A percentile compares a stretch with the other conserved stretches of the same genome.
phyloP scores from a whole-genome alignment of 2,113 vertebrate species.

The Phylloscopus whistleri region DNA sequence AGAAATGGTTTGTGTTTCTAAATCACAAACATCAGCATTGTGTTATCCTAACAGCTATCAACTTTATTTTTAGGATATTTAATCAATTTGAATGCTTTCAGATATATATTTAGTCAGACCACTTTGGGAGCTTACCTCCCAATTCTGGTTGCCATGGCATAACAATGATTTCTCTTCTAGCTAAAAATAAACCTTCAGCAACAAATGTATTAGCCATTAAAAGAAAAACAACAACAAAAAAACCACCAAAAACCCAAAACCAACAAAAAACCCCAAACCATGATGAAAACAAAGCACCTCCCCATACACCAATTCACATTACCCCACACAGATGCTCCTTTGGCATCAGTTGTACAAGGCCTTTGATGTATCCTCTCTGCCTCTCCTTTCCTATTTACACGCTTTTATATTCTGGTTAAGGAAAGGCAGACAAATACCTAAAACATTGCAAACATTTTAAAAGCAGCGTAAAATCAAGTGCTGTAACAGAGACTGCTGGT shows the following conservation, averaged over 20 bases:
- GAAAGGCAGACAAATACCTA: neutral
- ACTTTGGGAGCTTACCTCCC: conserved; percentile 53
- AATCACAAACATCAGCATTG: conserved; percentile 9
- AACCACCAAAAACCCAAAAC: neutral
- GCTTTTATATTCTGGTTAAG: neutral
- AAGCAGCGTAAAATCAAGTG: neutral
- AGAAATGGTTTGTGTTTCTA: neutral
- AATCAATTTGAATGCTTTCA: conserved; percentile 63
- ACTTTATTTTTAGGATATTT: conserved; percentile 68
- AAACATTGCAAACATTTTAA: neutral
- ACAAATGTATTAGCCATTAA: conserved; percentile 24
- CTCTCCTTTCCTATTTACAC: neutral
- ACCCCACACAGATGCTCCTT: neutral
- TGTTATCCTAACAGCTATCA: conserved; percentile 4
- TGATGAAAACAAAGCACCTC: neutral
- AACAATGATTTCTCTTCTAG: conserved; percentile 62
- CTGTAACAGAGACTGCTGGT: neutral
- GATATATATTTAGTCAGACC: conserved; percentile 62
- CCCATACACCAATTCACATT: neutral
- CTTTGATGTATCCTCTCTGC: rapidly evolving
- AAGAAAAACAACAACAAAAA: neutral
- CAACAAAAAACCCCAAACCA: rapidly evolving
- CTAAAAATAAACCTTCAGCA: conserved; percentile 68
- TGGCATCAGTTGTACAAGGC: neutral
- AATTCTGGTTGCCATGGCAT: conserved; percentile 66